These are phyloP conservation scores for Zenarchopterus dispar DNA, from an alignment of 2,797 vertebrate genomes.

Conservation along the genomic window DNA sequence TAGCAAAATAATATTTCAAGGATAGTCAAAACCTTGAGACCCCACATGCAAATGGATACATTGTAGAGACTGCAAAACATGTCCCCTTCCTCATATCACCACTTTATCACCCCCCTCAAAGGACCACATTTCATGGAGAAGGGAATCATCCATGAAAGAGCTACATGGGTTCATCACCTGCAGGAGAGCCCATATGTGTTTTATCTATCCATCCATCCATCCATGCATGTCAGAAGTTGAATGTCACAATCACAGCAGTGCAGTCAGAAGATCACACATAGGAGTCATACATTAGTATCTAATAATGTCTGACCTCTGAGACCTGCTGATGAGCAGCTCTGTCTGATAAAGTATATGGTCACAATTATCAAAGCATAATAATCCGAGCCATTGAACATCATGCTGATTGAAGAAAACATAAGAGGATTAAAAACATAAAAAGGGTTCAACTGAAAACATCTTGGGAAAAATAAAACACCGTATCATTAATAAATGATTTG, in stretches of 20 bases:
- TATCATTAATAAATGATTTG: neutral
- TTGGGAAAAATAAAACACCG: neutral
- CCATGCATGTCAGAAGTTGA: neutral
- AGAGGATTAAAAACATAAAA: conserved; percentile 7
- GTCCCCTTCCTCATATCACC: no score
- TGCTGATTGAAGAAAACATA: conserved; percentile 8
- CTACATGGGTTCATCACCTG: no score
- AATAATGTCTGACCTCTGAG: conserved; percentile 26
- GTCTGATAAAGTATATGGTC: conserved; percentile 24
- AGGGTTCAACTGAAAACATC: conserved; percentile 2
- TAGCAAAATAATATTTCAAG: no score
- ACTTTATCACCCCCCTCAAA: no score
- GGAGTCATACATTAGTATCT: conserved; percentile 3
- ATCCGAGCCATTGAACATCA: conserved; percentile 24
- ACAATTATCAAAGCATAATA: conserved; percentile 27
- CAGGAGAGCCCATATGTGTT: no score
- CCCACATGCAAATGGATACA: no score
- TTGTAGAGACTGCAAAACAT: no score
- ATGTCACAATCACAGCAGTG: neutral
- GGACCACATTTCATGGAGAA: no score
- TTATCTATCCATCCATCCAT: no score
- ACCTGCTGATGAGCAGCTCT: neutral
- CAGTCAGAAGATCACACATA: neutral
- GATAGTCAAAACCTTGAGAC: no score
- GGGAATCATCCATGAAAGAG: no score